These are phyloP conservation scores for Patella depressa DNA, from an alignment of 2,888 invertebrate species.

Conservation along the genomic window DNA sequence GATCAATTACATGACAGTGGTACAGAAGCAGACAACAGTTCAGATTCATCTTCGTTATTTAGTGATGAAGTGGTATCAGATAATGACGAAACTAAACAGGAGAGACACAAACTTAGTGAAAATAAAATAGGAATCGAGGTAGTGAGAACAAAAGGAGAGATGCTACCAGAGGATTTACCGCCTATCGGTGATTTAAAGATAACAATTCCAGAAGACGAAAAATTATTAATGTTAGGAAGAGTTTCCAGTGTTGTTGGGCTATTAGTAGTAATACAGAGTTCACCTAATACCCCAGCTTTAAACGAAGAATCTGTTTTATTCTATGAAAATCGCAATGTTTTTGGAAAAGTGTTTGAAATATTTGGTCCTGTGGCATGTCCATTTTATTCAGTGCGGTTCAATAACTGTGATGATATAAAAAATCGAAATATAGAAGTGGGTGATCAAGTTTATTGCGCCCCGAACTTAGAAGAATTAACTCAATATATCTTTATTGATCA, in stretches of 20 bases:
- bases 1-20: not conserved
- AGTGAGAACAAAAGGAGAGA: slow-evolving; percentile 54
- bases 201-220: slow-evolving; percentile 55
- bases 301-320: slow-evolving; percentile 91
- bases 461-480: slow-evolving; percentile 79
- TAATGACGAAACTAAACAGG: slow-evolving; percentile 1
- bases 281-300: slow-evolving; percentile 80
- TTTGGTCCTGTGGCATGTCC: slow-evolving; percentile 90
- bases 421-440: slow-evolving; percentile 79
- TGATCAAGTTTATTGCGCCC: slow-evolving; percentile 86
- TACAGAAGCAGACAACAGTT: not conserved
- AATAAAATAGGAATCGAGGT: slow-evolving; percentile 44
- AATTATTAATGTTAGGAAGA: slow-evolving; percentile 53
- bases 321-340: slow-evolving; percentile 81
- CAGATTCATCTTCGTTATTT: not conserved
- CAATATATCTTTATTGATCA: slow-evolving; percentile 66
- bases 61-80: not conserved
- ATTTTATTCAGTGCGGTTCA: slow-evolving; percentile 91
- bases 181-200: slow-evolving; percentile 63
- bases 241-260: slow-evolving; percentile 58
- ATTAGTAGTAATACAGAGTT: slow-evolving; percentile 58
- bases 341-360: slow-evolving; percentile 84
- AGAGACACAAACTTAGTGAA: slow-evolving; percentile 30
- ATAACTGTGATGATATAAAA: slow-evolving; percentile 82
- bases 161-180: slow-evolving; percentile 60